phyloP scores from a whole-genome alignment of 2,888 invertebrate genomes.

The Molorchus minor region DNA sequence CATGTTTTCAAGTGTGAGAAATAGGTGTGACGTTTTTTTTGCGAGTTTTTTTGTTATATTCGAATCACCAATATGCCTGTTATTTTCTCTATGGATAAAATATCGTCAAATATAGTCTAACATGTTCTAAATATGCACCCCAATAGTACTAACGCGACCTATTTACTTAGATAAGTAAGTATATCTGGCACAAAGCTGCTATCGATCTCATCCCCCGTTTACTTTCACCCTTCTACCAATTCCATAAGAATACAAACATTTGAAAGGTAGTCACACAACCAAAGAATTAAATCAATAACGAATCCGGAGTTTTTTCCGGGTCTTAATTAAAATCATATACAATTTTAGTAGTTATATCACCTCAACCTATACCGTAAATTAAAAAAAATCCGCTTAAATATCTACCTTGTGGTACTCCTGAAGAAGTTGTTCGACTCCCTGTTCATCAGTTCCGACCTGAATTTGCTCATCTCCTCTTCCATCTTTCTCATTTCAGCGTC shows the following conservation, averaged over 20 bases:
- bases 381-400: conserved; percentile 31
- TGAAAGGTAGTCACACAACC: conserved; percentile 1
- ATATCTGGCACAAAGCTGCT: not conserved
- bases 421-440: conserved; percentile 92
- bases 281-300: conserved; percentile 10
- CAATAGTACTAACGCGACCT: too few species aligned
- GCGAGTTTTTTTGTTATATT: too few species aligned
- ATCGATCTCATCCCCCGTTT: conserved; percentile 1
- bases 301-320: not conserved
- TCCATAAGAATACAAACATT: conserved; percentile 12
- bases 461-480: conserved; percentile 98
- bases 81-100: too few species aligned
- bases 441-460: conserved; percentile 91
- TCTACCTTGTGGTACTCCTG: conserved; percentile 86
- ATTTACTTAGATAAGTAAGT: too few species aligned
- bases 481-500: conserved; percentile 98
- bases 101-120: too few species aligned
- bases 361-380: conserved; percentile 12
- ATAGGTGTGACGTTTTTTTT: too few species aligned
- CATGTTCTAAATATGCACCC: too few species aligned
- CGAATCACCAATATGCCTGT: too few species aligned
- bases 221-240: conserved; percentile 6
- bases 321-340: conserved; percentile 29
- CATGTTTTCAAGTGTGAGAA: too few species aligned
- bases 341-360: conserved; percentile 13